Evolutionary conservation across 2,888 invertebrate species (phyloP), one percentile per base, ranked within the genome.

Genomic region (Drosophila pseudotakahashii): DNA sequence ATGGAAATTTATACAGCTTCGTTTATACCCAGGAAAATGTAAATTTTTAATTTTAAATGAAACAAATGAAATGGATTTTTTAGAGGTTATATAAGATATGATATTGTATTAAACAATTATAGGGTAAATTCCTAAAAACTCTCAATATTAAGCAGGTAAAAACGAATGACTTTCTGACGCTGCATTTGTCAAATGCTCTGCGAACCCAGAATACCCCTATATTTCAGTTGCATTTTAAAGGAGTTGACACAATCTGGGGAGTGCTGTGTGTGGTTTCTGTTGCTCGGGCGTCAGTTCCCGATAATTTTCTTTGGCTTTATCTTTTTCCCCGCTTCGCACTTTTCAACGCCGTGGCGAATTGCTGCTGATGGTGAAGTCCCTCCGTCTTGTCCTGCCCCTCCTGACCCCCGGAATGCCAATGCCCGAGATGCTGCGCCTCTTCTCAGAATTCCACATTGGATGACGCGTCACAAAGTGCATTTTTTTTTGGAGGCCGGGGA

Each of bases 341-440:
- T 85, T 64, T 71, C 76, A 72, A 76, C 86, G 77, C 61, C 73
- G 34, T 58, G 62, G 58, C 67, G 55, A 63, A 76, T 71, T 39
- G 62, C 54, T 54, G 47, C 55, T 50, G 75, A 51, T 58, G 41
- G 34, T 44, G 59, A 11, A 48, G 48, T 32, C 53, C 41, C 32
- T 50, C n/a, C 51, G 13, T 5, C 51, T 23, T 10, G 14, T 36
- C 23, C 48, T 3, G 32, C 36, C 47, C 36, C 32, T 58, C 64
- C 67, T 51, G 58, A 16, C 45, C 16, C 9, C 34, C 51, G 70
- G 73, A 73, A 71, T 71, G 39, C 51, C 57, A 58, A 32, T 57
- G 61, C 34, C 26, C 32, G 81, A 83, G 81, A 81, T 83, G 88
- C 83, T 83, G 80, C 83, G 74, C 81, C 88, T 76, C 62, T 81